Evolutionary conservation across 1,140 invertebrate genomes (phyloP).

Genomic region (Magallana gigas): DNA sequence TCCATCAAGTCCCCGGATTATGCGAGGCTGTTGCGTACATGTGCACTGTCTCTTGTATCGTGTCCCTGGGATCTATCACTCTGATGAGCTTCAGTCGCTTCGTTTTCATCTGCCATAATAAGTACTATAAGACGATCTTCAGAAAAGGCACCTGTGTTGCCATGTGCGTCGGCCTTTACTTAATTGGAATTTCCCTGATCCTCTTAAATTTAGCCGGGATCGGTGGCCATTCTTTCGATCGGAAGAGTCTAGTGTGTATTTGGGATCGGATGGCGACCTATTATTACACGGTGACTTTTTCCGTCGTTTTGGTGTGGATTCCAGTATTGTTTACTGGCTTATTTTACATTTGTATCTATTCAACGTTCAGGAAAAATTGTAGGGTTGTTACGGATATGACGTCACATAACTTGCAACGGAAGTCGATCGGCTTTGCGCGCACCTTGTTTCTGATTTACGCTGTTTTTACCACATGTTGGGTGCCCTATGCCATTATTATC

Average conservation of each 20-base stretch:
- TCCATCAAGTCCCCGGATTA: constrained; percentile 63
- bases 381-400: constrained; percentile 39
- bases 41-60: constrained; percentile 69
- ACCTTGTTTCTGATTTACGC: constrained; percentile 67
- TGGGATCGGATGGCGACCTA: constrained; percentile 71
- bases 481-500: constrained; percentile 65
- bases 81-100: constrained; percentile 71
- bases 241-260: constrained; percentile 69
- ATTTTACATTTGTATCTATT: constrained; percentile 67
- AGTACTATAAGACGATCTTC: constrained; percentile 66
- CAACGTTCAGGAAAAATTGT: constrained; percentile 52
- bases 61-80: constrained; percentile 69
- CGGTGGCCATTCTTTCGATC: constrained; percentile 69
- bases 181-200: constrained; percentile 62
- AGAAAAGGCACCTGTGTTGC: constrained; percentile 59
- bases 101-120: constrained; percentile 70
- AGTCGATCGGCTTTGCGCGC: constrained; percentile 37
- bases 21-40: constrained; percentile 69
- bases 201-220: constrained; percentile 63
- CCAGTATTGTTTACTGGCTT: constrained; percentile 63
- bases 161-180: constrained; percentile 62
- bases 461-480: constrained; percentile 66
- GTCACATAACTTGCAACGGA: neutral
- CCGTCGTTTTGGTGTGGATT: constrained; percentile 64
- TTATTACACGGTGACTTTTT: constrained; percentile 70